Evolutionary conservation across 2,888 invertebrate genomes (phyloP).

Genomic region (Trichogramma evanescens): DNA sequence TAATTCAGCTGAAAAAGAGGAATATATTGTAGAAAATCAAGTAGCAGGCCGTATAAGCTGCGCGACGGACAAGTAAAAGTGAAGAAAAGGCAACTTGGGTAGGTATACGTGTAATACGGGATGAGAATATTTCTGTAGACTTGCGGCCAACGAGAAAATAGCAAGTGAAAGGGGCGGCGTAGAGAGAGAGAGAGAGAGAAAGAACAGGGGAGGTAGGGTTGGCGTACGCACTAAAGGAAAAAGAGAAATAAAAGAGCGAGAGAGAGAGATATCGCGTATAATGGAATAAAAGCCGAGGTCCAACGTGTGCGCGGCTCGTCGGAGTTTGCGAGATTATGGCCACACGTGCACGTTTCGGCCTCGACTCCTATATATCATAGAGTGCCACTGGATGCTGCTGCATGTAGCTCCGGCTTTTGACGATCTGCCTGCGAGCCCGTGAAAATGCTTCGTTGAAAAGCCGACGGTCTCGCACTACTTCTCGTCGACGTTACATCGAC

Average conservation of each 20-base stretch:
- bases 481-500: no score
- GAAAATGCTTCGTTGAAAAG: no score
- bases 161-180: not conserved
- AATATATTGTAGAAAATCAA: constrained; percentile 6
- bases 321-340: no score
- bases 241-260: constrained; percentile 8
- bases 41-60: not conserved
- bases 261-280: constrained; percentile 9
- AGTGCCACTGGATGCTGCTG: no score
- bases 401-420: no score
- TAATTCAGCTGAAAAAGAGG: constrained; percentile 11
- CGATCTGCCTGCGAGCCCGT: no score
- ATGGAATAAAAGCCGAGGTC: constrained; percentile 8
- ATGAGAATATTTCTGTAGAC: not conserved
- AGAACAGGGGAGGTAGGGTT: constrained; percentile 3
- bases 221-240: not conserved
- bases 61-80: constrained; percentile 7
- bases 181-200: not conserved
- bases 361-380: no score
- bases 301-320: not conserved
- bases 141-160: not conserved
- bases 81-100: constrained; percentile 7
- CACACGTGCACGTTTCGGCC: no score
- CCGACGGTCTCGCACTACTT: no score
- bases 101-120: no score